Evolutionary conservation across 2,888 invertebrate species (phyloP).

Genomic region (Zeuzera pyrina): DNA sequence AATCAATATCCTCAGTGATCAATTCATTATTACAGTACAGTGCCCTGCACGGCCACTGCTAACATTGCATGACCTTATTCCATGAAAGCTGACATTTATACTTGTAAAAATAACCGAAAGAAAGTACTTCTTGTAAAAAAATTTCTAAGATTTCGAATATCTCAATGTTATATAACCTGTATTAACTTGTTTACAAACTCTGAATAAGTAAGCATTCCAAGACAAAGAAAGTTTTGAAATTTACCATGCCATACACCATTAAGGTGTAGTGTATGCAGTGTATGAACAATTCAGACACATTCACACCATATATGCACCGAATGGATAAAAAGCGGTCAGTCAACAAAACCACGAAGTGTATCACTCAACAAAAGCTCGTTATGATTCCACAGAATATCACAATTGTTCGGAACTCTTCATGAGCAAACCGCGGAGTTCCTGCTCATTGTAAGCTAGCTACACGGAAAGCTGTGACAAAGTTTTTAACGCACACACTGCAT

Average conservation of each 20-base stretch:
- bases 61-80: conserved; percentile 26
- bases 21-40: conserved; percentile 44
- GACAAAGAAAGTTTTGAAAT: too few species aligned
- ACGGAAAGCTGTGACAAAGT: conserved; percentile 9
- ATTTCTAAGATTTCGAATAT: too few species aligned
- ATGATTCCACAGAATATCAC: conserved; percentile 13
- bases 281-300: too few species aligned
- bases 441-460: conserved; percentile 35
- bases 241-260: too few species aligned
- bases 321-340: conserved; percentile 20
- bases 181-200: conserved; percentile 25
- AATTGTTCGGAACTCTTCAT: conserved; percentile 21
- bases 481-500: conserved; percentile 15
- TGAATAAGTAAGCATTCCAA: too few species aligned
- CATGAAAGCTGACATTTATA: conserved; percentile 34
- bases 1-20: conserved; percentile 43
- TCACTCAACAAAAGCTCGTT: conserved; percentile 19
- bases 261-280: too few species aligned
- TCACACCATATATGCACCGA: conserved; percentile 7
- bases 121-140: too few species aligned
- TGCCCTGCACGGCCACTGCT: conserved; percentile 39
- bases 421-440: conserved; percentile 52
- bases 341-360: conserved; percentile 20
- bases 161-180: conserved; percentile 25
- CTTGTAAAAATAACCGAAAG: conserved; percentile 25